Evolutionary conservation across 2,797 vertebrate genomes (phyloP), one percentile per base, ranked within the genome.

Genomic region (Danio choprae): DNA sequence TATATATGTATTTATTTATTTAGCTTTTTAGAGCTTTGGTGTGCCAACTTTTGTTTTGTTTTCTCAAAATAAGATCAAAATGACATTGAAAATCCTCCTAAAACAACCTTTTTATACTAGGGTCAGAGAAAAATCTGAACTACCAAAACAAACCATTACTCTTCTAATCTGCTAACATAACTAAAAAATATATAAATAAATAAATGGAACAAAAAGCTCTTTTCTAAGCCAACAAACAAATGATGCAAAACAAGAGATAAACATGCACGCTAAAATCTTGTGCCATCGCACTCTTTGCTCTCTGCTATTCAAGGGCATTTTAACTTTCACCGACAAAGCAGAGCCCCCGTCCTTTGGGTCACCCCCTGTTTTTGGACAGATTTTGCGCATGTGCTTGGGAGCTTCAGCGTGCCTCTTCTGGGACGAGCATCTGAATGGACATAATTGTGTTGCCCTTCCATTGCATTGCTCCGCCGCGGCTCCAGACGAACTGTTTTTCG

Each of bases 371-470:
- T 67, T 80, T 63, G 59, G 68, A 64, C 77, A 80, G 62, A 78
- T 79, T 79, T 62, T 79, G 79, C 81, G 68, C 78, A 84, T 78
- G 68, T 84, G 46, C 88, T 85, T 85, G 82, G 81, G 84, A 87
- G 88, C 44, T 50, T 87, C 44, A 77, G 67, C 22, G 16, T 13
- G 74, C 64, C 53, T 15, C 79, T 82, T 79, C 50, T 20, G 85
- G 86, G 41, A 78, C 64, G 77, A 43, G 59, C 65, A 22, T 65
- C 43, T 80, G 44, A 73, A 80, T 58, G 68, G 55, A 59, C 67
- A 68, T 67, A 74, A 80, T 84, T 84, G 80, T 77, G 82, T 81
- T 82, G 60, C 67, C 81, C 22, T 84, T 81, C 81, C 87, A 74
- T 50, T 74, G 82, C 64, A 18, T 58, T 48, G 46, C 76, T 78